These are phyloP conservation scores for Oryzias dopingdopingensis DNA, from an alignment of 2,797 vertebrate genomes.

Conservation along the genomic window DNA sequence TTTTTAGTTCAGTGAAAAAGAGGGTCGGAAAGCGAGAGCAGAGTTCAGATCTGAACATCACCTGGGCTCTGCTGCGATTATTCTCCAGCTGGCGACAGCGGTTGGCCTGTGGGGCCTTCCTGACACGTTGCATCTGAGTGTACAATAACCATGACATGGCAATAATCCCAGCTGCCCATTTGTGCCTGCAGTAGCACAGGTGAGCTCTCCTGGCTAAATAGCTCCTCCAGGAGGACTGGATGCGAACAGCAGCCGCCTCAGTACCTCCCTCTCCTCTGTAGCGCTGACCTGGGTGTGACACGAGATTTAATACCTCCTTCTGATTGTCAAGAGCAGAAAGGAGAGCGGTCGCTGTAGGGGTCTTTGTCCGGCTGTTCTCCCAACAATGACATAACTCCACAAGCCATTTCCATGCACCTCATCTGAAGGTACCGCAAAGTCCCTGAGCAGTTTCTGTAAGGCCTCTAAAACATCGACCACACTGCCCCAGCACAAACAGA, in stretches of 20 bases:
- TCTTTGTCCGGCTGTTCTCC: conserved; percentile 48
- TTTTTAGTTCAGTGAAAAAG: conserved; percentile 14
- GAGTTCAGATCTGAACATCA: conserved; percentile 51
- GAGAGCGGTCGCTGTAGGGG: conserved; percentile 50
- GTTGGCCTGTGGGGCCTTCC: conserved; percentile 76
- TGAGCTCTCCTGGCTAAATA: conserved; percentile 64
- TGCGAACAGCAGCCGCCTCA: conserved; percentile 68
- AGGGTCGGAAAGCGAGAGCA: conserved; percentile 4
- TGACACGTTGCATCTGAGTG: conserved; percentile 65
- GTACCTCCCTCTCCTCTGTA: conserved; percentile 77
- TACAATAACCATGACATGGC: conserved; percentile 75
- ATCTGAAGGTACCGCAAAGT: conserved; percentile 77
- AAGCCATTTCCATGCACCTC: conserved; percentile 69
- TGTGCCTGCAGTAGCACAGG: conserved; percentile 61
- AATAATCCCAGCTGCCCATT: conserved; percentile 81
- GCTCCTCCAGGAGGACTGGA: conserved; percentile 82
- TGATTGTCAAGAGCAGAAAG: conserved; percentile 79
- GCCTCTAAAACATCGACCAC: conserved; percentile 65
- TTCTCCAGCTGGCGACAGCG: conserved; percentile 85
- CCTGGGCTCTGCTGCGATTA: conserved; percentile 84
- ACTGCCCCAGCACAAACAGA: conserved; percentile 72
- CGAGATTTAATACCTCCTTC: conserved; percentile 59
- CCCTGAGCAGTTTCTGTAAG: conserved; percentile 73
- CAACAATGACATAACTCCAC: conserved; percentile 58
- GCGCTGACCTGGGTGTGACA: conserved; percentile 75